Percentiles rank a stretch among this genome's conserved stretches.
These are phyloP conservation scores for Cryptotermes secundus DNA, from an alignment of 1,140 invertebrate species.

Conservation along the genomic window DNA sequence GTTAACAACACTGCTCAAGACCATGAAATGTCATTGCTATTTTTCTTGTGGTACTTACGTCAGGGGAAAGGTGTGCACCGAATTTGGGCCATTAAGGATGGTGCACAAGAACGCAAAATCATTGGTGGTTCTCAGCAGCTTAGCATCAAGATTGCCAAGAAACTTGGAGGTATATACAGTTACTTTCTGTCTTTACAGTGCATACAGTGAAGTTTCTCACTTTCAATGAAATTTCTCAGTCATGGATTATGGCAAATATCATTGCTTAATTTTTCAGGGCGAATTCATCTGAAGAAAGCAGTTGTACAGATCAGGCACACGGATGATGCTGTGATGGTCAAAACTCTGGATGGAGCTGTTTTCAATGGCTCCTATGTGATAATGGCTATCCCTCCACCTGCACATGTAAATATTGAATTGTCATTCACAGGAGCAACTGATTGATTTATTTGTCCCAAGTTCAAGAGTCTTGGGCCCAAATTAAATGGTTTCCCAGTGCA, in stretches of 20 bases:
- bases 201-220: too few species aligned
- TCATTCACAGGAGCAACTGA: too few species aligned
- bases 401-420: not conserved
- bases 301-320: not conserved
- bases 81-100: slow-evolving; percentile 44
- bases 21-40: slow-evolving; percentile 48
- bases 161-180: slow-evolving; percentile 39
- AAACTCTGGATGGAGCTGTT: not conserved
- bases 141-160: slow-evolving; percentile 42
- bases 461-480: too few species aligned
- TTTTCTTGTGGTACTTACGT: slow-evolving; percentile 47
- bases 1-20: slow-evolving; percentile 40
- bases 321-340: not conserved
- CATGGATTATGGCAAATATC: too few species aligned
- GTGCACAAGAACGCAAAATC: slow-evolving; percentile 49
- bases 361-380: not conserved
- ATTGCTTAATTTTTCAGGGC: not conserved
- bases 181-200: too few species aligned
- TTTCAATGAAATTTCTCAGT: too few species aligned
- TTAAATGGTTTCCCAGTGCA: too few species aligned
- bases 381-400: not conserved
- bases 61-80: slow-evolving; percentile 45
- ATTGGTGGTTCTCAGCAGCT: slow-evolving; percentile 52
- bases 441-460: too few species aligned
- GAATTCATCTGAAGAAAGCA: not conserved